Base-by-base conservation (phyloP, 1,140 invertebrate genomes). In the Cydia amplana region DNA sequence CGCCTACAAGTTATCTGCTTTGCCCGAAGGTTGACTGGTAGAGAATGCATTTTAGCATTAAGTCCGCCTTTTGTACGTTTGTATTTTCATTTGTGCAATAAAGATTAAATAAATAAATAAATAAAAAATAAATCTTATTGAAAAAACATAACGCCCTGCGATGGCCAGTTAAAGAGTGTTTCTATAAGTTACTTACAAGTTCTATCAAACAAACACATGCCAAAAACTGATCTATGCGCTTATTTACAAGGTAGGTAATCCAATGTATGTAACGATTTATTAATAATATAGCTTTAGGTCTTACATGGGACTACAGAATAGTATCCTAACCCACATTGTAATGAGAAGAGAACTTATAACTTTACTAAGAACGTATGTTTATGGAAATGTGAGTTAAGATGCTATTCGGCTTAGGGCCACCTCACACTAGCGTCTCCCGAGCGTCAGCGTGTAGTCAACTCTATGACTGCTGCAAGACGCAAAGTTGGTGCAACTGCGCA, bases 211-310 rank as follows among this genome's bases (percentile, higher is more conserved):
- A 49, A 49, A 16, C 14, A 16, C 46, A 49, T 49, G 46, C 14
- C 18, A 25, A 65, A 65, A 25, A 65, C 12, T 12, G 63, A 18
- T 65, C 20, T 65, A 65, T 65, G 20, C 28, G 25, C 43, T 46
- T 25, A 65, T 65, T 65, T 65, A 65, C 28, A 65, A 65, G 28
- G 28, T 65, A 28, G 63, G 18, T 65, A 28, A 65, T 18, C 6
- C 14, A 40, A 40, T 40, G 36, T 40, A 40, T 1, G 10, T 20
- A 65, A 49, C n/a, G 46, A 16, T 14, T 16, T 16, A 46, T 16
- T 16, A 46, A 46, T 46, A 16, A 46, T 46, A 46, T 49, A 49
- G 46, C 46, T 49, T 49, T 65, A 65, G 14, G 9, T 25, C 28
- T 28, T 25, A 25, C 14, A 12, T 65, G 18, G 12, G 20, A 65